Percentiles rank a stretch among this genome's conserved stretches.
phyloP scores from a whole-genome alignment of 1,140 invertebrate genomes.

The Zaprionus kolodkinae region DNA sequence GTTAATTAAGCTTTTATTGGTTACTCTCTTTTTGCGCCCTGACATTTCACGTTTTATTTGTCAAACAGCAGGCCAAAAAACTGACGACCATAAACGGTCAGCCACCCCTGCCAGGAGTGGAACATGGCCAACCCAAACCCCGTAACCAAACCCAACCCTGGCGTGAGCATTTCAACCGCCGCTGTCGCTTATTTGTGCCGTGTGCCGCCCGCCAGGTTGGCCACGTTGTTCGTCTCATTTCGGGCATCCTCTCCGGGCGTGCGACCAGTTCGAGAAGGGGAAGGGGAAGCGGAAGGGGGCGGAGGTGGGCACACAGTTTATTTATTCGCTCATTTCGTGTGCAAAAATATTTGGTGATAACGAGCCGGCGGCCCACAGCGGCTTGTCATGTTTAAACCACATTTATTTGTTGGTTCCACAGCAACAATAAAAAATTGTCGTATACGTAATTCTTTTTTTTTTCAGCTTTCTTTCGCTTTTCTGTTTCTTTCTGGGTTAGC shows the following conservation, averaged over 20 bases:
- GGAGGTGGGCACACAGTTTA: slow-evolving; percentile 41
- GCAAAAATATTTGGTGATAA: slow-evolving; percentile 82
- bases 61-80: slow-evolving; percentile 72
- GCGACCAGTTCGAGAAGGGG: neutral
- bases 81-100: slow-evolving; percentile 76
- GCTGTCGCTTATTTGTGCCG: slow-evolving; percentile 44
- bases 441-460: slow-evolving; percentile 20
- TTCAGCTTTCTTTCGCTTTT: slow-evolving; percentile 26
- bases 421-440: slow-evolving; percentile 62
- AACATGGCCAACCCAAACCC: neutral
- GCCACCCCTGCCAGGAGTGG: slow-evolving; percentile 13
- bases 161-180: slow-evolving; percentile 2
- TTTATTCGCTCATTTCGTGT: slow-evolving; percentile 80
- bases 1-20: slow-evolving; percentile 83
- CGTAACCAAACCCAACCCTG: slow-evolving; percentile 9
- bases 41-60: slow-evolving; percentile 82
- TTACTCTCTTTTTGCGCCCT: slow-evolving; percentile 72
- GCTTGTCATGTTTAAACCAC: slow-evolving; percentile 81
- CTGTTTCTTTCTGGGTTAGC: slow-evolving; percentile 29
- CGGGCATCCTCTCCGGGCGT: neutral
- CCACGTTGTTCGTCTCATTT: slow-evolving; percentile 34
- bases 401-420: slow-evolving; percentile 69
- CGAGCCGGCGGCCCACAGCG: slow-evolving; percentile 70
- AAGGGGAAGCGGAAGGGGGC: neutral
- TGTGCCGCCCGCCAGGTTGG: slow-evolving; percentile 51